These are phyloP conservation scores for Neodiprion pinetum DNA, from an alignment of 1,140 invertebrate genomes.

Conservation along the genomic window DNA sequence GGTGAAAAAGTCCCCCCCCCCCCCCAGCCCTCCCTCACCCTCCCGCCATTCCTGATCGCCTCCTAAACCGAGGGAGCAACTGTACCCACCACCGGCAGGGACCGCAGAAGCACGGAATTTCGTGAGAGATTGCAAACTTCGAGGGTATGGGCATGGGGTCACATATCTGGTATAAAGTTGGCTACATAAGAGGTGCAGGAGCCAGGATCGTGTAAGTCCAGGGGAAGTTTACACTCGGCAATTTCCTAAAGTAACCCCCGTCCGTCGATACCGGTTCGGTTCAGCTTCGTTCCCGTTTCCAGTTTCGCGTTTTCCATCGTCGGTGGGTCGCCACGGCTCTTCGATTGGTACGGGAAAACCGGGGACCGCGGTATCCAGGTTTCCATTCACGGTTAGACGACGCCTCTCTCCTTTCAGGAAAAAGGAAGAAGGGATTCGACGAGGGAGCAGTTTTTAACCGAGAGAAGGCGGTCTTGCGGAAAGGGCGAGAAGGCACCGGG, in stretches of 20 bases:
- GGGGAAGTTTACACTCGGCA: constrained; percentile 39
- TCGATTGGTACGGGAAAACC: not conserved
- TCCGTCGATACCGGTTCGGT: constrained; percentile 8
- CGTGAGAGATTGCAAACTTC: constrained; percentile 18
- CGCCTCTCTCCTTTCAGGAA: not conserved
- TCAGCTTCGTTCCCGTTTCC: not conserved
- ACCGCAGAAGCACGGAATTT: not conserved
- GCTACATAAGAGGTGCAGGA: not conserved
- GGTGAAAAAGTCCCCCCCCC: not conserved
- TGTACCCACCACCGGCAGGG: too few species aligned
- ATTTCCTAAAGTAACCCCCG: constrained; percentile 43
- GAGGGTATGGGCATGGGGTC: constrained; percentile 14
- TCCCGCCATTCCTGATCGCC: constrained; percentile 20
- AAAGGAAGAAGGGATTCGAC: not conserved
- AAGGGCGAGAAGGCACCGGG: not conserved
- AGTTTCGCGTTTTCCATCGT: not conserved
- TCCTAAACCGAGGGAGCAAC: constrained; percentile 22
- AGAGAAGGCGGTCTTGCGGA: too few species aligned
- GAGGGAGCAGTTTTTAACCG: too few species aligned
- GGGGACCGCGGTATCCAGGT: not conserved
- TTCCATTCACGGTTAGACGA: not conserved
- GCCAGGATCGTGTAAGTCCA: constrained; percentile 14
- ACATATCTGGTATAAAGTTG: not conserved
- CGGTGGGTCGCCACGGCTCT: not conserved
- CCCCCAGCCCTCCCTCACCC: constrained; percentile 18